These are phyloP conservation scores for Plagiodera versicolora DNA, from an alignment of 2,888 invertebrate species.

Conservation along the genomic window DNA sequence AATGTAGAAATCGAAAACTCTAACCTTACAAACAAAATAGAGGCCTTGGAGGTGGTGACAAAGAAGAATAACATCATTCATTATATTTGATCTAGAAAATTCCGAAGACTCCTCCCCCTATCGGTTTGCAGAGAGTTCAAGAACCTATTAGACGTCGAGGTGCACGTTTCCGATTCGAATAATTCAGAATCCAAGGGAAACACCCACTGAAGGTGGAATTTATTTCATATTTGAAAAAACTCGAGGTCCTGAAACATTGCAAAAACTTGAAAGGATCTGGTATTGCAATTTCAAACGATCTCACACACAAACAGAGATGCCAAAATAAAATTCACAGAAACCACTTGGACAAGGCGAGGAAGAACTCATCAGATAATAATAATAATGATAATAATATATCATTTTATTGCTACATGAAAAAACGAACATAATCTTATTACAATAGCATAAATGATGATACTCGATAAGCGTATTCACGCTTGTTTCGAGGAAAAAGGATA, in stretches of 20 bases:
- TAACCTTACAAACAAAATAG: slow-evolving; percentile 8
- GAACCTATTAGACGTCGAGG: slow-evolving; percentile 6
- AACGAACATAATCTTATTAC: no score
- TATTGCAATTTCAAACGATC: slow-evolving; percentile 1
- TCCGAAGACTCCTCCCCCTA: background rate
- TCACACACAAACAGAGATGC: slow-evolving; percentile 5
- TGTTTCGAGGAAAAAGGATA: no score
- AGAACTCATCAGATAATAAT: background rate
- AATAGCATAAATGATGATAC: no score
- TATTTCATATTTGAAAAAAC: slow-evolving; percentile 6
- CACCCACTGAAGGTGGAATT: slow-evolving; percentile 6
- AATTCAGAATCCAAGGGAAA: slow-evolving; percentile 1
- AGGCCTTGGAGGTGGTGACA: background rate
- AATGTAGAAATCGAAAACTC: slow-evolving; percentile 7
- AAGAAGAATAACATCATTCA: slow-evolving; percentile 11
- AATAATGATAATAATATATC: no score
- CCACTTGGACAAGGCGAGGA: background rate
- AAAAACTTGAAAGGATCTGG: slow-evolving; percentile 5
- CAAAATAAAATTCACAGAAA: slow-evolving; percentile 9
- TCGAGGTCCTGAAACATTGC: slow-evolving; percentile 7
- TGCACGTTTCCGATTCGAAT: background rate
- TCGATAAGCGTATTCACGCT: no score
- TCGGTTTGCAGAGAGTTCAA: slow-evolving; percentile 7
- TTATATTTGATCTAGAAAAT: slow-evolving; percentile 7
- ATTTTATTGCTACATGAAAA: no score